Evolutionary conservation across 2,888 invertebrate genomes (phyloP).

Genomic region (Suillia variegata): DNA sequence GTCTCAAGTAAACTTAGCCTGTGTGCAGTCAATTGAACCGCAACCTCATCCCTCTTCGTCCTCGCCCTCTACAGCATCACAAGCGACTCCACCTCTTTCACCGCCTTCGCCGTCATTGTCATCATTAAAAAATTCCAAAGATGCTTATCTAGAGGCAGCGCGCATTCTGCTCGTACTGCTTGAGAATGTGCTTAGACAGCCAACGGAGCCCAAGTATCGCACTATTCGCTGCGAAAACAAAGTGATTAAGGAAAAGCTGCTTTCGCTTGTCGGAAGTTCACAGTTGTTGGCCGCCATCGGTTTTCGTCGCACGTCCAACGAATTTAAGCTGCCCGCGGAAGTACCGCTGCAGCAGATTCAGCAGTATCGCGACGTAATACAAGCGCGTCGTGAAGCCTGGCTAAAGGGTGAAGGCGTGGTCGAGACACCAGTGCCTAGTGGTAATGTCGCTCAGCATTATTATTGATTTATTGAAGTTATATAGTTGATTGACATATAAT

Average conservation of each 20-base stretch:
- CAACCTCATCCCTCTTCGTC: background rate
- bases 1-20: conserved; percentile 45
- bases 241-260: conserved; percentile 56
- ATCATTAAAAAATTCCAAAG: conserved; percentile 41
- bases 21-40: conserved; percentile 43
- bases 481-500: background rate
- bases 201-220: conserved; percentile 55
- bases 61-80: background rate
- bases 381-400: conserved; percentile 46
- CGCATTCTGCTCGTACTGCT: conserved; percentile 55
- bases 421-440: too few species aligned
- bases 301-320: conserved; percentile 41
- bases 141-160: conserved; percentile 54
- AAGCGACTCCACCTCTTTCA: too few species aligned
- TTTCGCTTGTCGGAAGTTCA: conserved; percentile 49
- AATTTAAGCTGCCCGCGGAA: conserved; percentile 44
- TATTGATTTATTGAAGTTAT: too few species aligned
- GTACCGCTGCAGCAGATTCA: conserved; percentile 51
- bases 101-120: conserved; percentile 21
- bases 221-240: conserved; percentile 57
- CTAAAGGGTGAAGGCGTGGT: conserved; percentile 27
- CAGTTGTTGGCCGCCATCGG: conserved; percentile 55
- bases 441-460: too few species aligned
- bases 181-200: conserved; percentile 58
- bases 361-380: conserved; percentile 52